phyloP scores from a whole-genome alignment of 2,113 vertebrate species.

The Pachypanchax playfairii region DNA sequence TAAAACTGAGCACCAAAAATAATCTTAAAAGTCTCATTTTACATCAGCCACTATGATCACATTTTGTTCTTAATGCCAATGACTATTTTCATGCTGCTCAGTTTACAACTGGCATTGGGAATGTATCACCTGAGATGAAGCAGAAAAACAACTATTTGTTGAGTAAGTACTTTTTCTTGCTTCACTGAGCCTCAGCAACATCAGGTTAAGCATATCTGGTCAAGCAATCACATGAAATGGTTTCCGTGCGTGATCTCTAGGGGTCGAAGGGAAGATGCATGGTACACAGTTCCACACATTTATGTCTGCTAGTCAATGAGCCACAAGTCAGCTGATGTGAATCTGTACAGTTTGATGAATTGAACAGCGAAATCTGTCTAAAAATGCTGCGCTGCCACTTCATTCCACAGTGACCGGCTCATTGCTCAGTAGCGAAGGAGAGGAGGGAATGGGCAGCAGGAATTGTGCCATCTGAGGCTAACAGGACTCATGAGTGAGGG shows the following conservation, averaged over 20 bases:
- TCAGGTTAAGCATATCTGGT: slow-evolving; percentile 4
- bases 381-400: slow-evolving; percentile 27
- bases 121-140: slow-evolving; percentile 18
- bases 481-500: slow-evolving; percentile 43
- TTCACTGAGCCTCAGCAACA: background rate
- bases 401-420: slow-evolving; percentile 36
- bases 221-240: slow-evolving; percentile 8
- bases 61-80: background rate
- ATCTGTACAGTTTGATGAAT: slow-evolving; percentile 56
- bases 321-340: slow-evolving; percentile 29
- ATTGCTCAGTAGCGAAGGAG: slow-evolving; percentile 43
- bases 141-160: slow-evolving; percentile 25
- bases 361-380: slow-evolving; percentile 46
- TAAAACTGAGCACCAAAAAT: background rate
- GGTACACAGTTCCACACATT: slow-evolving; percentile 27
- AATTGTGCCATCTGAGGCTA: slow-evolving; percentile 56
- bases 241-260: slow-evolving; percentile 9
- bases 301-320: slow-evolving; percentile 53
- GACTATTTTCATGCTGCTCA: slow-evolving; percentile 3
- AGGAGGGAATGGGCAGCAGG: slow-evolving; percentile 25
- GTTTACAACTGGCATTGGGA: background rate
- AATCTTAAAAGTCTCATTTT: background rate
- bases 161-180: slow-evolving; percentile 30
- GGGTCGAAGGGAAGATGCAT: slow-evolving; percentile 25
- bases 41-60: background rate